Percentiles rank a stretch among this genome's conserved stretches.
These are phyloP conservation scores for Halocynthia aurantium DNA, from an alignment of 23 tunicate genomes.

Conservation along the genomic window DNA sequence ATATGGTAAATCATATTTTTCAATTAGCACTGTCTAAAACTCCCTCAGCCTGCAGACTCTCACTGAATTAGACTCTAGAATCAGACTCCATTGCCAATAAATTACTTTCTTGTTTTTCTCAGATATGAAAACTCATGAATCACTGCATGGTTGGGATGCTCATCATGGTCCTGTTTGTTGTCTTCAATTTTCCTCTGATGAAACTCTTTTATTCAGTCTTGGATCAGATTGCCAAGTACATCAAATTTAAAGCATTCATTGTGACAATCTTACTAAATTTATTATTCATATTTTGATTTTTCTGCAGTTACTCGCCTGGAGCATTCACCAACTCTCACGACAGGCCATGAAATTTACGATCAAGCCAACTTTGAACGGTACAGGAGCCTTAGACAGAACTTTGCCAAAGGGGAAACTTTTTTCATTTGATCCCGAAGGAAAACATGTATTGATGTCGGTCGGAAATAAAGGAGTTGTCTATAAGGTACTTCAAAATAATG, in stretches of 20 bases:
- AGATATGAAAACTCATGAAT: conserved; percentile 28
- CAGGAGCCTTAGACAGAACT: background rate
- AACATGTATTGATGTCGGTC: conserved; percentile 47
- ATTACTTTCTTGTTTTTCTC: conserved; percentile 1
- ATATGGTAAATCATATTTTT: conserved; percentile 19
- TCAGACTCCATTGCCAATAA: background rate
- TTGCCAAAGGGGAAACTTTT: conserved; percentile 34
- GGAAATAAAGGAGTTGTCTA: conserved; percentile 33
- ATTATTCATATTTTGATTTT: no score
- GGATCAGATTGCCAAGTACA: conserved; percentile 57
- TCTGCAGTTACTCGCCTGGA: conserved; percentile 7
- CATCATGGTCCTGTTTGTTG: conserved; percentile 46
- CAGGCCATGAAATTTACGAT: background rate
- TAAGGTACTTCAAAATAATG: background rate
- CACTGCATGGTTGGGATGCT: conserved; percentile 11
- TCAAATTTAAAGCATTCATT: no score
- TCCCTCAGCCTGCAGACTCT: background rate
- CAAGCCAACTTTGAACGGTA: no score
- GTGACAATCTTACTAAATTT: no score
- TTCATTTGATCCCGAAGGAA: conserved; percentile 46
- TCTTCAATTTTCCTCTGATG: conserved; percentile 25
- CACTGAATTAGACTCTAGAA: background rate
- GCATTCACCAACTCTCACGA: background rate
- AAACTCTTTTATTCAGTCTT: conserved; percentile 38
- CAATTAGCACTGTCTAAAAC: no score